Conservation (phyloP, 2,888 invertebrate species). For the Trachelus iudaicus region DNA sequence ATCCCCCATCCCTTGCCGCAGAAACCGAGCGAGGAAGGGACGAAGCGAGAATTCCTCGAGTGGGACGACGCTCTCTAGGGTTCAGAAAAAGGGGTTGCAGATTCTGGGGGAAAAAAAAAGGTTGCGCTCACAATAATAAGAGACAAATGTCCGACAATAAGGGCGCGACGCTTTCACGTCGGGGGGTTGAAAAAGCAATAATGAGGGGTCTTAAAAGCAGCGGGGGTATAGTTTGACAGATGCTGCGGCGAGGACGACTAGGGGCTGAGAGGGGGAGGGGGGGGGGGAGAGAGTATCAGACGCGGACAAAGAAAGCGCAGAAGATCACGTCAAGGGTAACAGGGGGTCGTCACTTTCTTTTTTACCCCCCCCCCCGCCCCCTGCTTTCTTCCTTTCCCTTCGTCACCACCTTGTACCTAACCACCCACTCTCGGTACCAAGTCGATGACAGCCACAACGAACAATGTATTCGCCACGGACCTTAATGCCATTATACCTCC, state of each 20-base stretch:
- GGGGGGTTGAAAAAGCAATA: constrained; percentile 3
- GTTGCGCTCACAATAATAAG: neutral
- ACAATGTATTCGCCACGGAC: constrained; percentile 17
- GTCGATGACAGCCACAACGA: neutral
- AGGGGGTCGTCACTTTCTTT: neutral
- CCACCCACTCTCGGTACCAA: neutral
- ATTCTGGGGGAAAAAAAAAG: neutral
- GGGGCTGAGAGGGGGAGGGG: neutral
- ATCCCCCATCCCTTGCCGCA: neutral
- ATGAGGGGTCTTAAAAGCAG: constrained; percentile 1
- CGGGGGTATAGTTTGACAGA: neutral
- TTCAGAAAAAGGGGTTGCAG: neutral
- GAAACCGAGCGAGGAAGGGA: neutral
- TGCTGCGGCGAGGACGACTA: neutral
- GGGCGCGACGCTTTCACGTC: neutral
- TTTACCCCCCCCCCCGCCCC: too few species aligned
- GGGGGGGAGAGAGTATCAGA: neutral
- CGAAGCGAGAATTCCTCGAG: neutral
- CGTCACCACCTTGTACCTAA: neutral
- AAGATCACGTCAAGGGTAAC: neutral
- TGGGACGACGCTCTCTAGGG: neutral
- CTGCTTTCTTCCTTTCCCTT: neutral
- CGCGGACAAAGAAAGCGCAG: neutral
- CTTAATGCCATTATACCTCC: constrained; percentile 17
- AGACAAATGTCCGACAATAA: constrained; percentile 6